Evolutionary conservation across 1,140 invertebrate genomes (phyloP).

Genomic region (Brachionus plicatilis): DNA sequence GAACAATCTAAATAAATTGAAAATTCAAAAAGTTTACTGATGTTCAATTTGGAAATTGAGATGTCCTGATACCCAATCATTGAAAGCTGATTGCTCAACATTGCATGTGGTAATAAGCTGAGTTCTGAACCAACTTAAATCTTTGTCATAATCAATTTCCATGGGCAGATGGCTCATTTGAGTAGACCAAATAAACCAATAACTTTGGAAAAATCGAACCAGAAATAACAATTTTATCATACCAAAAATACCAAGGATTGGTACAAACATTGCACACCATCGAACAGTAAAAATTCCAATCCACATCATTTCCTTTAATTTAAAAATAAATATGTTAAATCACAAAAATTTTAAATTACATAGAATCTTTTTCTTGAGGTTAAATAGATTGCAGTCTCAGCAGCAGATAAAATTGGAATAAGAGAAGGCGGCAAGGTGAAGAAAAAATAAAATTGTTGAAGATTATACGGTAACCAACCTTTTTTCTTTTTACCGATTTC

Average conservation of each 20-base stretch:
- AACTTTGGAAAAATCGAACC: slow-evolving; percentile 43
- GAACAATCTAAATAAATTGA: not conserved
- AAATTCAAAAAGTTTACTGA: slow-evolving; percentile 34
- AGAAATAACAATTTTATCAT: slow-evolving; percentile 17
- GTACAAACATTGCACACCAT: not conserved
- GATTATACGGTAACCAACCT: slow-evolving; percentile 44
- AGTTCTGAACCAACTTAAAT: slow-evolving; percentile 46
- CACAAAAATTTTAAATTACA: not conserved
- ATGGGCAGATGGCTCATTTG: slow-evolving; percentile 56
- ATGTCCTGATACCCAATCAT: slow-evolving; percentile 51
- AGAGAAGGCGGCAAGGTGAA: not conserved
- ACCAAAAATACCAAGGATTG: slow-evolving; percentile 17
- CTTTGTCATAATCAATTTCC: slow-evolving; percentile 49
- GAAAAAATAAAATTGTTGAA: slow-evolving; percentile 45
- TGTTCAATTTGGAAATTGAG: slow-evolving; percentile 49
- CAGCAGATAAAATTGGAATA: not conserved
- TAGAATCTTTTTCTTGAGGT: not conserved
- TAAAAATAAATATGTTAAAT: not conserved
- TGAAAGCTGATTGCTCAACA: slow-evolving; percentile 41
- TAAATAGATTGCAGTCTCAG: not conserved
- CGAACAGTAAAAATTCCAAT: not conserved
- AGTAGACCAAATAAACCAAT: slow-evolving; percentile 54
- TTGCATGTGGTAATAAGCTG: slow-evolving; percentile 47
- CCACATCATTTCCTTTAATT: not conserved
- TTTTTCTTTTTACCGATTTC: slow-evolving; percentile 37